A percentile compares a stretch with the other conserved stretches of the same genome.
These are phyloP conservation scores for Sipha maydis DNA, from an alignment of 2,888 invertebrate genomes.

Conservation along the genomic window DNA sequence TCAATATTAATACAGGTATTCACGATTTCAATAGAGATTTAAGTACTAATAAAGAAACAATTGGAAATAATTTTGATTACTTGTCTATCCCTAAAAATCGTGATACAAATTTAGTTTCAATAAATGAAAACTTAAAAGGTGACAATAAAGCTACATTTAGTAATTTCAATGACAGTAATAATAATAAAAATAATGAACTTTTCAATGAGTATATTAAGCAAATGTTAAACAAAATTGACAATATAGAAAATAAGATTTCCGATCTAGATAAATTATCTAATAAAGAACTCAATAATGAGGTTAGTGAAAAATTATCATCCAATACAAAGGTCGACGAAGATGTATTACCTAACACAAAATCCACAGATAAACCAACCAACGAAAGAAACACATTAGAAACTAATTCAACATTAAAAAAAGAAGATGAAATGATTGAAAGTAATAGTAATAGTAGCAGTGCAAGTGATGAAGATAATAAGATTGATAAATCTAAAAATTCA, in stretches of 20 bases:
- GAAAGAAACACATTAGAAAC: too few species aligned
- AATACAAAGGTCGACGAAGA: too few species aligned
- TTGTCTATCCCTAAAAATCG: neutral
- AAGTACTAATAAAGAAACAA: neutral
- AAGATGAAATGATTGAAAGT: neutral
- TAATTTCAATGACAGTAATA: neutral
- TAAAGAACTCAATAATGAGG: neutral
- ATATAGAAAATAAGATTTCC: conserved; percentile 18
- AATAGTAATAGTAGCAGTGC: neutral
- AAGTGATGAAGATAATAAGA: neutral
- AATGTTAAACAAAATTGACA: neutral
- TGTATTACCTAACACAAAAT: neutral
- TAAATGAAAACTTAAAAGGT: neutral
- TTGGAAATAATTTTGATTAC: neutral
- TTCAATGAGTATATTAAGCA: neutral
- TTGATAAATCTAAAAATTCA: neutral
- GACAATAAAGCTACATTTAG: neutral
- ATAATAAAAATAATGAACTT: neutral
- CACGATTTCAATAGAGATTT: too few species aligned
- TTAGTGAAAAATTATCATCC: neutral
- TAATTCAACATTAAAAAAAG: neutral
- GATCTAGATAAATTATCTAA: neutral
- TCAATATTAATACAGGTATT: neutral
- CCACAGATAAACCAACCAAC: neutral
- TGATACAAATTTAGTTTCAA: neutral